phyloP scores from a whole-genome alignment of 2,113 vertebrate genomes.

The Channa argus region DNA sequence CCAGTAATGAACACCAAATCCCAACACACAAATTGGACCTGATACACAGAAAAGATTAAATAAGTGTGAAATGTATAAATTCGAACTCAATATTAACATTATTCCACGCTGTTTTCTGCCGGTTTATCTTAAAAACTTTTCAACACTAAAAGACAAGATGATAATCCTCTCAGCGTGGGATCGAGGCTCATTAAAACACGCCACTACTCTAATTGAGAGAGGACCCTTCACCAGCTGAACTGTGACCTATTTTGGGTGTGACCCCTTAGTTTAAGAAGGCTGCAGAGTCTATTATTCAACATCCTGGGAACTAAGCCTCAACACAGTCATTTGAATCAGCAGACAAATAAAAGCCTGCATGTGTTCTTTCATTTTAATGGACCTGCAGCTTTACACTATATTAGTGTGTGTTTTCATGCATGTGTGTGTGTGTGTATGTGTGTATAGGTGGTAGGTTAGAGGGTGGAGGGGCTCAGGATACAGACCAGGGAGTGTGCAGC shows the following conservation, averaged over 20 bases:
- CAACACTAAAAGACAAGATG: slow-evolving; percentile 48
- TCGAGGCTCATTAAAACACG: slow-evolving; percentile 71
- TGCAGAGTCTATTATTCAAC: slow-evolving; percentile 62
- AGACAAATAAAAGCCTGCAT: slow-evolving; percentile 54
- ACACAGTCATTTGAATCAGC: slow-evolving; percentile 58
- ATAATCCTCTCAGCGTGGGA: slow-evolving; percentile 74
- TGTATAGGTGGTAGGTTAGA: slow-evolving; percentile 14
- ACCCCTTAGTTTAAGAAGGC: slow-evolving; percentile 63
- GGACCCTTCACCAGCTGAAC: slow-evolving; percentile 60
- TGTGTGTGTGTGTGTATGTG: slow-evolving; percentile 26
- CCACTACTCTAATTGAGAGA: slow-evolving; percentile 44
- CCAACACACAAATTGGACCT: not conserved
- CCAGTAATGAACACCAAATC: not conserved
- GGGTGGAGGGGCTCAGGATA: slow-evolving; percentile 49
- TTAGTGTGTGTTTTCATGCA: slow-evolving; percentile 10
- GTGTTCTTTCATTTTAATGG: slow-evolving; percentile 56
- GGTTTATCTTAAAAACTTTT: slow-evolving; percentile 42
- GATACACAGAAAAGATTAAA: not conserved
- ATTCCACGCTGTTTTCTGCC: slow-evolving; percentile 16
- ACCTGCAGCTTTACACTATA: slow-evolving; percentile 16
- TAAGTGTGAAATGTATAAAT: slow-evolving; percentile 1
- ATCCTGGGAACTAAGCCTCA: slow-evolving; percentile 71
- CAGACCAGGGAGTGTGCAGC: slow-evolving; percentile 29
- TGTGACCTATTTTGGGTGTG: slow-evolving; percentile 76
- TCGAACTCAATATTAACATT: slow-evolving; percentile 16